phyloP scores from a whole-genome alignment of 2,888 invertebrate genomes.

The Drosophila limbata region DNA sequence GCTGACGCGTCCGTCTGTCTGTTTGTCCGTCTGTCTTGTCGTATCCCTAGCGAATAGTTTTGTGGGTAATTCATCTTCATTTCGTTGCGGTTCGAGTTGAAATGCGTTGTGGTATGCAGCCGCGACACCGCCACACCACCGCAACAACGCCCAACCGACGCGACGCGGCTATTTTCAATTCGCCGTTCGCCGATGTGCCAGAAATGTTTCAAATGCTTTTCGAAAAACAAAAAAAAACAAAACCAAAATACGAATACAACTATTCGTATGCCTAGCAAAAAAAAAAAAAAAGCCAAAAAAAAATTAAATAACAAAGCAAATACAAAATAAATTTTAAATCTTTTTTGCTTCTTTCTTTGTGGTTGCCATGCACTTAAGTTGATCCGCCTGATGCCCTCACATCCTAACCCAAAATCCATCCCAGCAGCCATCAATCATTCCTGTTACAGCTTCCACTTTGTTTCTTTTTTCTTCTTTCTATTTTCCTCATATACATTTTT shows the following conservation, averaged over 20 bases:
- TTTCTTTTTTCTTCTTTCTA: constrained; percentile 10
- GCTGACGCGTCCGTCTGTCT: constrained; percentile 38
- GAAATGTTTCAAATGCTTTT: constrained; percentile 79
- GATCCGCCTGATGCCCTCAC: constrained; percentile 6
- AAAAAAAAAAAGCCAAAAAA: constrained; percentile 7
- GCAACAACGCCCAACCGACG: constrained; percentile 27
- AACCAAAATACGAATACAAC: constrained; percentile 42
- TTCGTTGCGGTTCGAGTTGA: constrained; percentile 83
- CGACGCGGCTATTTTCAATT: constrained; percentile 71
- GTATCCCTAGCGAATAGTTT: constrained; percentile 60
- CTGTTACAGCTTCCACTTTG: constrained; percentile 45
- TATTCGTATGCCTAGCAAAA: constrained; percentile 34
- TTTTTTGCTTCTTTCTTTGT: constrained; percentile 8
- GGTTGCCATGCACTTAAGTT: constrained; percentile 68
- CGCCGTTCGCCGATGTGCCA: constrained; percentile 67
- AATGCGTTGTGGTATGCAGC: constrained; percentile 78
- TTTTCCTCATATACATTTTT: constrained; percentile 19
- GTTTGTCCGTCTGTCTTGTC: constrained; percentile 11
- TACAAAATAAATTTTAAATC: constrained; percentile 46
- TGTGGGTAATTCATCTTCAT: constrained; percentile 83
- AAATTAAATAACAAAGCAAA: constrained; percentile 21
- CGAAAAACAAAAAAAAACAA: constrained; percentile 38
- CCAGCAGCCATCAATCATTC: constrained; percentile 72
- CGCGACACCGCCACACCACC: constrained; percentile 53
- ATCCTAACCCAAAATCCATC: constrained; percentile 31